phyloP scores from a whole-genome alignment of 2,797 vertebrate species.

The Artibeus lituratus region DNA sequence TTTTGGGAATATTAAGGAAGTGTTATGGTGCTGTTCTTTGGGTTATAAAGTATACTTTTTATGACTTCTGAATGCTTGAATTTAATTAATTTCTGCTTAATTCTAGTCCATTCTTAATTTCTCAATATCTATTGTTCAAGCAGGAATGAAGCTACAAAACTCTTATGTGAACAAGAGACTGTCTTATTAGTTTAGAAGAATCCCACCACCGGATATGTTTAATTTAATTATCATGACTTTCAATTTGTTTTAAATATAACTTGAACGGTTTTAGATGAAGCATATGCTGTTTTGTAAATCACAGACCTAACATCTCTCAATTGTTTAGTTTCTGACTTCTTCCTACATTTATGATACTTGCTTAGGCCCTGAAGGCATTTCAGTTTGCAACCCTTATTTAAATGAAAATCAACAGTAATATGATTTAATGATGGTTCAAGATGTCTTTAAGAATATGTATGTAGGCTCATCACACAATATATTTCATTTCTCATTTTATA shows the following conservation, averaged over 20 bases:
- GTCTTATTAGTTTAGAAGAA: neutral
- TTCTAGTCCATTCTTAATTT: neutral
- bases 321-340: constrained; percentile 24
- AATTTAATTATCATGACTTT: neutral
- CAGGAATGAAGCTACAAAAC: neutral
- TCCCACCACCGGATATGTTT: neutral
- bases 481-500: constrained; percentile 10
- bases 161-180: neutral
- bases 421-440: constrained; percentile 42
- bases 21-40: neutral
- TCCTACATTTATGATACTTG: constrained; percentile 2
- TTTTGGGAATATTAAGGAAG: neutral
- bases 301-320: neutral
- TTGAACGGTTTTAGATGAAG: constrained; percentile 3
- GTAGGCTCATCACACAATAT: neutral
- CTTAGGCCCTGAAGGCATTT: constrained; percentile 22
- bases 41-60: neutral
- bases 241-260: neutral
- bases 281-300: neutral
- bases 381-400: constrained; percentile 38
- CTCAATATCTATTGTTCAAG: neutral
- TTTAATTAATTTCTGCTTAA: neutral
- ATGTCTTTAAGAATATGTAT: constrained; percentile 46
- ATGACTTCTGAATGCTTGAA: neutral
- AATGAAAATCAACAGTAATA: constrained; percentile 52